phyloP scores from a whole-genome alignment of 2,888 invertebrate species.

The Dastarcus helophoroides region DNA sequence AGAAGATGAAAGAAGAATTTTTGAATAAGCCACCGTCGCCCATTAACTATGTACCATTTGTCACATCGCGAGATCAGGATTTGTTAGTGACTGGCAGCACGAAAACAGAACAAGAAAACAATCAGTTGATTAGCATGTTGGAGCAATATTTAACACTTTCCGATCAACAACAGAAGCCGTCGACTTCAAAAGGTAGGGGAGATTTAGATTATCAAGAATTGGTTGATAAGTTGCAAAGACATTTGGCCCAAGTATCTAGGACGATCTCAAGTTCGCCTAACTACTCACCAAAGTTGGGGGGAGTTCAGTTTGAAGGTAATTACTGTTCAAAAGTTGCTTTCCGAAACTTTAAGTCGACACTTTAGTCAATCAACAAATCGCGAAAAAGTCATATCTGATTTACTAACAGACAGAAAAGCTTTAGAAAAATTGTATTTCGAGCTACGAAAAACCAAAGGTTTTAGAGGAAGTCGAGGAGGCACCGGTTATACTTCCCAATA shows the following conservation, averaged over 20 bases:
- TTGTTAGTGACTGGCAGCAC: slow-evolving; percentile 10
- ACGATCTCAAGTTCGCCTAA: slow-evolving; percentile 5
- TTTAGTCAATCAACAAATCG: slow-evolving; percentile 53
- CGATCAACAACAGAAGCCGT: slow-evolving; percentile 17
- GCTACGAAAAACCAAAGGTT: slow-evolving; percentile 53
- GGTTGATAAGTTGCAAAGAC: slow-evolving; percentile 50
- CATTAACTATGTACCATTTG: slow-evolving; percentile 14
- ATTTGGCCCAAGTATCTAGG: slow-evolving; percentile 33
- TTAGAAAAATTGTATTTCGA: slow-evolving; percentile 64
- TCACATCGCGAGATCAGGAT: slow-evolving; percentile 8
- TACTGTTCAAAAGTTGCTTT: slow-evolving; percentile 47
- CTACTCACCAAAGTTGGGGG: slow-evolving; percentile 11
- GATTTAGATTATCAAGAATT: slow-evolving; percentile 51
- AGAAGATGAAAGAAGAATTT: slow-evolving; percentile 57
- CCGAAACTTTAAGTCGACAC: slow-evolving; percentile 56
- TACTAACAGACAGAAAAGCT: slow-evolving; percentile 60
- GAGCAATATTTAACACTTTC: slow-evolving; percentile 54
- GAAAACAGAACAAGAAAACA: slow-evolving; percentile 41
- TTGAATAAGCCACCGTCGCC: slow-evolving; percentile 40
- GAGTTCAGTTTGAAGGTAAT: slow-evolving; percentile 38
- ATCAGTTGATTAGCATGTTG: slow-evolving; percentile 50
- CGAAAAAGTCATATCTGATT: slow-evolving; percentile 58
- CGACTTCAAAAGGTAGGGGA: slow-evolving; percentile 13
- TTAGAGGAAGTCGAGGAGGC: slow-evolving; percentile 34
- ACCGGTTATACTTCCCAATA: slow-evolving; percentile 20